These are phyloP conservation scores for Calypte anna DNA, from an alignment of 2,113 vertebrate genomes.

Conservation along the genomic window DNA sequence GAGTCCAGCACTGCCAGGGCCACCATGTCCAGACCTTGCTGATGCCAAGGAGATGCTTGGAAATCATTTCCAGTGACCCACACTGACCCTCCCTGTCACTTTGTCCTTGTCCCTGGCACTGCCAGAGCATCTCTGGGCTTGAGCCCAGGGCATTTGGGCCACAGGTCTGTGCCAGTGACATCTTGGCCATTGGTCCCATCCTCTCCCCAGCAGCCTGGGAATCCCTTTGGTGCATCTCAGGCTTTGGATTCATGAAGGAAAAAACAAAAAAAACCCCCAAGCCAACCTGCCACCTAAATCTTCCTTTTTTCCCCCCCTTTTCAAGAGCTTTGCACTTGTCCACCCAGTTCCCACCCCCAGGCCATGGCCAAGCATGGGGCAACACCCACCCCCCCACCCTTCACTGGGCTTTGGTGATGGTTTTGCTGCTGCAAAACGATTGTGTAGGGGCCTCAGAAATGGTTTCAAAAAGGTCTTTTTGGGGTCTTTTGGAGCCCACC, in stretches of 20 bases:
- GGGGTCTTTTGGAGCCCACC: rapidly evolving
- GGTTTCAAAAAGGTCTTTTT: background rate
- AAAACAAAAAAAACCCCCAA: background rate
- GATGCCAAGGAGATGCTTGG: background rate
- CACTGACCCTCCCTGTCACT: background rate
- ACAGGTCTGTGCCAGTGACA: rapidly evolving
- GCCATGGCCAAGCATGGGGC: background rate
- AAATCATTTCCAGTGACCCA: background rate
- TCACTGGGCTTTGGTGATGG: background rate
- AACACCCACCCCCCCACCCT: background rate
- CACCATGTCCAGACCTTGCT: rapidly evolving
- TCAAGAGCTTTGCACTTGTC: background rate
- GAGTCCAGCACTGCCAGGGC: background rate
- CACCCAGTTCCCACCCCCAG: rapidly evolving
- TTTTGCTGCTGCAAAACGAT: rapidly evolving
- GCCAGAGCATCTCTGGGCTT: rapidly evolving
- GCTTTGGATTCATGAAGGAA: background rate
- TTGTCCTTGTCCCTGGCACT: background rate
- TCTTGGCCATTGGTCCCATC: rapidly evolving
- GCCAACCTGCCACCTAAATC: background rate
- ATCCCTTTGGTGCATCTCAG: background rate
- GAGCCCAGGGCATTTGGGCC: rapidly evolving
- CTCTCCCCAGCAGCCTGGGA: background rate
- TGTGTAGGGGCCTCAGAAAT: background rate
- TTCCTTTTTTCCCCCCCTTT: background rate